These are phyloP conservation scores for Lycaon pictus DNA, from an alignment of 2,113 vertebrate genomes.

Conservation along the genomic window DNA sequence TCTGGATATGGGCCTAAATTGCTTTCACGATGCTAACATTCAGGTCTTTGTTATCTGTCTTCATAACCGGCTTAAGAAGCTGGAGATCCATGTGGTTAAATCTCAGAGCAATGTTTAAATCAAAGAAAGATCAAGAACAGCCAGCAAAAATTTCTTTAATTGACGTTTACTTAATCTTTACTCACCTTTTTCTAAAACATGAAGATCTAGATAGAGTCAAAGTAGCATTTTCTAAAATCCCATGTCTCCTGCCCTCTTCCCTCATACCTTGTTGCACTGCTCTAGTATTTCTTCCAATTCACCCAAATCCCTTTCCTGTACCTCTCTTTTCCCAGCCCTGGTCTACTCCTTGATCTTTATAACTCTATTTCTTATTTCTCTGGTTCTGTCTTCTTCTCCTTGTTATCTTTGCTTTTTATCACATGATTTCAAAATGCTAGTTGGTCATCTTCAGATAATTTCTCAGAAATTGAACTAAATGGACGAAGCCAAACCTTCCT, in stretches of 20 bases:
- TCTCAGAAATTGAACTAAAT: neutral
- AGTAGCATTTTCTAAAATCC: neutral
- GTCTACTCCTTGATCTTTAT: neutral
- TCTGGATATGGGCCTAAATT: neutral
- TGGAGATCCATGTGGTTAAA: neutral
- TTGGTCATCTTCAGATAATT: neutral
- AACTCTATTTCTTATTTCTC: neutral
- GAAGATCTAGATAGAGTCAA: neutral
- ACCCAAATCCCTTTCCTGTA: neutral
- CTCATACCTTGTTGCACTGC: neutral
- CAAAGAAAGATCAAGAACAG: neutral
- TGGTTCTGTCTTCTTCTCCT: neutral
- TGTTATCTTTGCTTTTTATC: neutral
- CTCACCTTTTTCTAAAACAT: neutral
- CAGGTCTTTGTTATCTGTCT: neutral
- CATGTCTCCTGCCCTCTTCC: neutral
- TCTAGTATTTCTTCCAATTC: neutral
- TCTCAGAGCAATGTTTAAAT: slow-evolving; percentile 5
- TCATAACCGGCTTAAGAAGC: neutral
- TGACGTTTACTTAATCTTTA: neutral
- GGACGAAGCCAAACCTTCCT: neutral
- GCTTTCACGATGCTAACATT: neutral
- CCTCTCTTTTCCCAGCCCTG: neutral
- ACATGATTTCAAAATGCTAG: neutral
- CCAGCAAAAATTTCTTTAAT: neutral